Conservation (phyloP, 2,797 vertebrate species). For the Acanthiza pusilla region DNA sequence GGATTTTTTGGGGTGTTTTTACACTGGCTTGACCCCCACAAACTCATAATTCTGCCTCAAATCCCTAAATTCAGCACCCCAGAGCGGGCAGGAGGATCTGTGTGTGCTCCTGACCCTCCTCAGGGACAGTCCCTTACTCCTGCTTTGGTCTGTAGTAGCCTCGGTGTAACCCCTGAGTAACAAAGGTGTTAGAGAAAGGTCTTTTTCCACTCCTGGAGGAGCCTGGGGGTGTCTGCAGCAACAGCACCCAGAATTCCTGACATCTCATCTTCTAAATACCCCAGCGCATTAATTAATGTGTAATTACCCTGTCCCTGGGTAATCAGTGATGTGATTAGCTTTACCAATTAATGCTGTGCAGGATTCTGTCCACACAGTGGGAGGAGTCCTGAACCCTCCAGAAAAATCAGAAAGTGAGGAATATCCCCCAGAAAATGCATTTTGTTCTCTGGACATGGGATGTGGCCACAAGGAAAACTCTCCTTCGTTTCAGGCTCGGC, state of each 20-base stretch:
- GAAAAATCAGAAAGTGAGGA: neutral
- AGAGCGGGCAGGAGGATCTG: neutral
- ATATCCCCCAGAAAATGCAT: neutral
- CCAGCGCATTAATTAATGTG: neutral
- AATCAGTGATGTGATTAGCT: neutral
- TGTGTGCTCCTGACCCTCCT: neutral
- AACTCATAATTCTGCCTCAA: fast-evolving
- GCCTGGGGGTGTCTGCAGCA: neutral
- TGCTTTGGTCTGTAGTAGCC: neutral
- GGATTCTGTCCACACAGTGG: neutral
- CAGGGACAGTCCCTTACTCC: fast-evolving
- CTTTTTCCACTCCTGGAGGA: neutral
- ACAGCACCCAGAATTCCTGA: neutral
- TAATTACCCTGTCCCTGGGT: neutral
- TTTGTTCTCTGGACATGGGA: neutral
- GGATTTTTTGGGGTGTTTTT: neutral
- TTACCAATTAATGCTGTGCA: neutral
- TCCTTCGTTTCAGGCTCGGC: neutral
- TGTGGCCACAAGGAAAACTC: neutral
- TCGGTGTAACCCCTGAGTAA: neutral
- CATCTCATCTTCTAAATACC: neutral
- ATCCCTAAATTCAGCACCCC: fast-evolving
- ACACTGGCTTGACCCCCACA: neutral
- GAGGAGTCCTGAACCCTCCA: neutral
- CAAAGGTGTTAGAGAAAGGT: neutral